Percentiles rank a stretch among this genome's conserved stretches.
phyloP scores from a whole-genome alignment of 2,113 vertebrate species.

The rabbit (Oryctolagus cuniculus) region mOryCun1.1 NC_091432.1:87331001-87331500 shows the following conservation, averaged over 20 bases:
- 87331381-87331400: constrained; percentile 5
- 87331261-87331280: not conserved
- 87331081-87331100: not conserved
- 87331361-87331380: not conserved
- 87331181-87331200: not conserved
- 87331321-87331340: not conserved
- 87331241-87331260: constrained; percentile 30
- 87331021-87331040: not conserved
- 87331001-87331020: not conserved
- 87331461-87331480: not conserved
- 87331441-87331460: constrained; percentile 7
- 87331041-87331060: not conserved
- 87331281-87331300: constrained; percentile 12
- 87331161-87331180: not conserved
- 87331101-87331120: not conserved
- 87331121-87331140: not conserved
- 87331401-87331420: not conserved
- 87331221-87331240: not conserved
- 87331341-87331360: not conserved
- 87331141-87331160: not conserved
- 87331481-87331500: not conserved
- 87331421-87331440: constrained; percentile 9
- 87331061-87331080: not conserved
- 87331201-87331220: not conserved
- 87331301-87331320: not conserved